These are phyloP conservation scores for Scelioninae gen. 1 DNA, from an alignment of 2,888 invertebrate genomes.

Conservation along the genomic window DNA sequence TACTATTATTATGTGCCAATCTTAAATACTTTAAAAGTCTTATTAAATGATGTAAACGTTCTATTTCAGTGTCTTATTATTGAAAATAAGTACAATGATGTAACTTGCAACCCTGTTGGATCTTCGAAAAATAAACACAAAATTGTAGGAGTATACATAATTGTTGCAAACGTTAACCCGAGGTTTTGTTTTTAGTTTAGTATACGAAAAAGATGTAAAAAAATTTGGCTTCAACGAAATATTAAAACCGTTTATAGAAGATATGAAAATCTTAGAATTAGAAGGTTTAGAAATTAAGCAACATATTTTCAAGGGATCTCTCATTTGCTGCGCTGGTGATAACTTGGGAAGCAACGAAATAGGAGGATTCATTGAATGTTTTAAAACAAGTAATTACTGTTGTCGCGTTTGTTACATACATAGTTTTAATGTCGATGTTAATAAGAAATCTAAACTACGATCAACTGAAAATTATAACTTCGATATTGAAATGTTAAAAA, in stretches of 20 bases:
- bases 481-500: conserved; percentile 17
- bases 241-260: conserved; percentile 7
- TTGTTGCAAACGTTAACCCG: conserved; percentile 14
- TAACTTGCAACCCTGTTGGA: conserved; percentile 14
- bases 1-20: conserved; percentile 29
- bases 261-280: conserved; percentile 60
- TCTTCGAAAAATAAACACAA: conserved; percentile 27
- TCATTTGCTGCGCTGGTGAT: conserved; percentile 20
- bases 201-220: conserved; percentile 55
- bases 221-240: conserved; percentile 3
- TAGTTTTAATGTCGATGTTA: conserved; percentile 36
- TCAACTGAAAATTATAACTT: conserved; percentile 19
- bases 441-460: conserved; percentile 17
- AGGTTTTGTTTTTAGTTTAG: conserved; percentile 28
- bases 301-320: conserved; percentile 15
- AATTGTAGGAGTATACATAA: conserved; percentile 15
- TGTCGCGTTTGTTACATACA: conserved; percentile 35
- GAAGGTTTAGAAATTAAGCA: conserved; percentile 23
- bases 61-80: conserved; percentile 20
- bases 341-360: conserved; percentile 36
- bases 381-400: conserved; percentile 45
- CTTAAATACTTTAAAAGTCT: conserved; percentile 10
- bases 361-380: conserved; percentile 69
- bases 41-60: conserved; percentile 21
- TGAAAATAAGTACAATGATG: conserved; percentile 5